A percentile compares a stretch with the other conserved stretches of the same genome.
phyloP scores from a whole-genome alignment of 2,113 vertebrate genomes.

The Cairina moschata region DNA sequence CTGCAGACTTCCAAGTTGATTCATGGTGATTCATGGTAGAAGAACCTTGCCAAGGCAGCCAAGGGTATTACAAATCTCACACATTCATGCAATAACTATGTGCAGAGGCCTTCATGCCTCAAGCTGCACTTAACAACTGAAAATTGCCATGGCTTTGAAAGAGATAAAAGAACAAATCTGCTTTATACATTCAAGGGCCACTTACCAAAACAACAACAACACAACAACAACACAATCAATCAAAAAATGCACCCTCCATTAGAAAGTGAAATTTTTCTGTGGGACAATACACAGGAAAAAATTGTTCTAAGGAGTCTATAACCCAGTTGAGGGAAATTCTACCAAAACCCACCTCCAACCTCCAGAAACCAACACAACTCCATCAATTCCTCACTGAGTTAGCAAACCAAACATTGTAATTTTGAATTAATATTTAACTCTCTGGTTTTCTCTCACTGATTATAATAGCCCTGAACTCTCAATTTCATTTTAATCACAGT shows the following conservation, averaged over 20 bases:
- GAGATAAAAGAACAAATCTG: background rate
- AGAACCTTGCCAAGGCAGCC: background rate
- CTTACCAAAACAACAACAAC: background rate
- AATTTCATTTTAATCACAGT: background rate
- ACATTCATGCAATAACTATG: background rate
- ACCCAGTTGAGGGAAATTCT: background rate
- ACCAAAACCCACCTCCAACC: background rate
- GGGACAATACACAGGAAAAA: background rate
- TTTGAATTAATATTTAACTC: background rate
- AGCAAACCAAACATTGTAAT: background rate
- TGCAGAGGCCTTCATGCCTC: background rate
- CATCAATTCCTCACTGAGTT: background rate
- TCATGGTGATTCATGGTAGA: background rate
- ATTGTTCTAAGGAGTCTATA: background rate
- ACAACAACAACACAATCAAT: no score
- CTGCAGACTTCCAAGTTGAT: background rate
- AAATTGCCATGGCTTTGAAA: background rate
- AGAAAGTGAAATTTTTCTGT: background rate
- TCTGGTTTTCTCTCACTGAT: background rate
- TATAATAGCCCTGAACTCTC: background rate
- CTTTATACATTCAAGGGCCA: background rate
- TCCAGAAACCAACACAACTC: background rate
- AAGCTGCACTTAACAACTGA: background rate
- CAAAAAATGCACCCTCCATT: background rate
- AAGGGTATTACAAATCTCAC: background rate